Evolutionary conservation across 2,888 invertebrate genomes (phyloP), one percentile per base, ranked within the genome.

Genomic region (Noctua janthina): DNA sequence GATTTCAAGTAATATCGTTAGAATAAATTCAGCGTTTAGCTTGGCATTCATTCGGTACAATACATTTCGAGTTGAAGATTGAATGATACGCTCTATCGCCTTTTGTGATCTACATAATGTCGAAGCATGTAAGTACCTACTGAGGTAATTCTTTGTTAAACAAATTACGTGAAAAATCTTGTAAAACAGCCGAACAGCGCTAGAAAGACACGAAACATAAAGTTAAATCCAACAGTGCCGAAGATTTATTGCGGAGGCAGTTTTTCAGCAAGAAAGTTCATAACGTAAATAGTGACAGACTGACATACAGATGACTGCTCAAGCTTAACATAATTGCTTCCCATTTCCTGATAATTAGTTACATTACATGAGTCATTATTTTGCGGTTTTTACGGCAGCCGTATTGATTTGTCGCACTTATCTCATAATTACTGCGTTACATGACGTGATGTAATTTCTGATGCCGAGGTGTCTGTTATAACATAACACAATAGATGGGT

Each of bases 71-170:
- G 80, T 82, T 76, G 76, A 86, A 88, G 89, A 92, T 91, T 88
- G 83, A 92, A 89, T 89, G 91, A 90, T 85, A 91, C 90, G 90
- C 89, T 93, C 89, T 87, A 91, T 92, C 91, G 92, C 85, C 89
- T 92, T 90, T 92, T 92, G 92, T 92, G 85, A 90, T 87, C 82
- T 87, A 85, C 82, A 88, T 88, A 91, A 90, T 90, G 89, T 83
- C 82, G 68, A 79, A 85, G 62, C 87, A 89, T 84, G 88, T 89
- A 89, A 90, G 83, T 82, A 86, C n/a, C n/a, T n/a, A n/a, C 80
- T 84, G 77, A 84, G 86, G 84, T 86, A 67, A 86, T 83, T 87
- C 79, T 87, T 88, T 88, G 87, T 82, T 79, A 84, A 87, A 78
- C 72, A 83, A 85, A 86, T 89, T 90, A 90, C 78, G 85, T 88